Evolutionary conservation across 2,888 invertebrate species (phyloP).

Genomic region (Malachius bipustulatus): DNA sequence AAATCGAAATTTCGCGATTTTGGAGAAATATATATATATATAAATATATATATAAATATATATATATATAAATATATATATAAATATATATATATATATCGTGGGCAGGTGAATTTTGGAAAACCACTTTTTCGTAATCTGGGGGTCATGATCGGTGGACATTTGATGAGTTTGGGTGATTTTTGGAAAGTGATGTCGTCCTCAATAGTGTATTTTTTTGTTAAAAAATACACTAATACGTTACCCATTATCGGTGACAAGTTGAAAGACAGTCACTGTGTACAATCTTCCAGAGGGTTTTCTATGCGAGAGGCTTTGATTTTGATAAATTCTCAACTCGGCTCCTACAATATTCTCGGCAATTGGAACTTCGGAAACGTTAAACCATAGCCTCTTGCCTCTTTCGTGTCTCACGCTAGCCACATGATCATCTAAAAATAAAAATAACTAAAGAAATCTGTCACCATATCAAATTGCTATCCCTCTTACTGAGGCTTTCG

Average conservation of each 20-base stretch:
- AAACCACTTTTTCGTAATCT: too few species aligned
- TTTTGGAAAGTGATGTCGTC: too few species aligned
- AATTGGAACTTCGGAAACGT: slow-evolving; percentile 73
- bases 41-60: too few species aligned
- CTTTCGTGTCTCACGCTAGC: slow-evolving; percentile 70
- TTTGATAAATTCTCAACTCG: slow-evolving; percentile 74
- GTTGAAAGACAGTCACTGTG: slow-evolving; percentile 55
- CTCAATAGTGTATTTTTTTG: too few species aligned
- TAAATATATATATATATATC: too few species aligned
- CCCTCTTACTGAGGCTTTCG: slow-evolving; percentile 77
- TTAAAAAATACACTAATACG: too few species aligned
- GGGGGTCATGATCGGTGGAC: too few species aligned
- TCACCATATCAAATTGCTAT: not conserved
- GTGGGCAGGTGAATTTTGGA: too few species aligned
- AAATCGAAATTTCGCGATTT: too few species aligned
- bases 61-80: too few species aligned
- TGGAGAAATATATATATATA: too few species aligned
- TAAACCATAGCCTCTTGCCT: slow-evolving; percentile 85
- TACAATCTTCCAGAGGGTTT: slow-evolving; percentile 43
- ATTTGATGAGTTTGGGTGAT: too few species aligned
- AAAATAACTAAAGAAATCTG: not conserved
- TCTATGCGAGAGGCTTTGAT: slow-evolving; percentile 38
- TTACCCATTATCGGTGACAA: slow-evolving; percentile 55
- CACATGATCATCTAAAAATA: slow-evolving; percentile 54
- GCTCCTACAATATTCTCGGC: slow-evolving; percentile 76